Evolutionary conservation across 2,797 vertebrate genomes (phyloP).

Genomic region (Decapterus maruadsi): DNA sequence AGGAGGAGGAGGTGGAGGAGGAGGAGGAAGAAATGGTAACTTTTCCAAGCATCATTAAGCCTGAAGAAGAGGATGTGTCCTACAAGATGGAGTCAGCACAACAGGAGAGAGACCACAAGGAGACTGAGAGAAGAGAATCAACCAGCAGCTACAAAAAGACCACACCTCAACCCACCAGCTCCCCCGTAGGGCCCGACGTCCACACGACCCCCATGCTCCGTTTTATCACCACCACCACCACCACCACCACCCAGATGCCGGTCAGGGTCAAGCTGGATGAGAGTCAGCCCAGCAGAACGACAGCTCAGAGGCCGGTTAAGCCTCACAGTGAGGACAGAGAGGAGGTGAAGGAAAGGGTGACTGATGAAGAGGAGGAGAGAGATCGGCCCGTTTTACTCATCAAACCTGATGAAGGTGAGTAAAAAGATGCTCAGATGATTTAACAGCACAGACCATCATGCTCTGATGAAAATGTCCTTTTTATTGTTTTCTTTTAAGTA

Average conservation of each 20-base stretch:
- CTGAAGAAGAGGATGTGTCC: conserved; percentile 35
- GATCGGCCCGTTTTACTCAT: conserved; percentile 71
- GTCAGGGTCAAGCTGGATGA: conserved; percentile 56
- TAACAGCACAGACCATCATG: neutral
- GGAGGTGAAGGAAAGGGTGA: conserved; percentile 50
- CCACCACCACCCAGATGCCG: conserved; percentile 48
- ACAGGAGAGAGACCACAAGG: conserved; percentile 20
- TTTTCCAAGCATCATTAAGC: conserved; percentile 40
- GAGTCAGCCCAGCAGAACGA: conserved; percentile 65
- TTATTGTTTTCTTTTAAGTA: neutral
- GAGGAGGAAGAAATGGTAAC: conserved; percentile 34
- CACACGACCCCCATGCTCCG: conserved; percentile 68
- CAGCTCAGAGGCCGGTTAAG: conserved; percentile 66
- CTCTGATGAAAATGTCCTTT: neutral
- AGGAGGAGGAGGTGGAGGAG: conserved; percentile 45
- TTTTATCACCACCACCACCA: conserved; percentile 78
- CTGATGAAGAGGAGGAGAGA: conserved; percentile 60
- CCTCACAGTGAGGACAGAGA: conserved; percentile 72
- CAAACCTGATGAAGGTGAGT: conserved; percentile 79
- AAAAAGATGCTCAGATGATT: conserved; percentile 1
- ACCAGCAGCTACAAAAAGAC: conserved; percentile 44
- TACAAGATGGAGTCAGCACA: conserved; percentile 24
- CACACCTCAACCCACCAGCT: conserved; percentile 26
- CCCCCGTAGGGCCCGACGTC: conserved; percentile 26
- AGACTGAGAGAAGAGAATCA: conserved; percentile 38